Conservation (phyloP, 2,797 vertebrate genomes). For the Rhinophrynus dorsalis region DNA sequence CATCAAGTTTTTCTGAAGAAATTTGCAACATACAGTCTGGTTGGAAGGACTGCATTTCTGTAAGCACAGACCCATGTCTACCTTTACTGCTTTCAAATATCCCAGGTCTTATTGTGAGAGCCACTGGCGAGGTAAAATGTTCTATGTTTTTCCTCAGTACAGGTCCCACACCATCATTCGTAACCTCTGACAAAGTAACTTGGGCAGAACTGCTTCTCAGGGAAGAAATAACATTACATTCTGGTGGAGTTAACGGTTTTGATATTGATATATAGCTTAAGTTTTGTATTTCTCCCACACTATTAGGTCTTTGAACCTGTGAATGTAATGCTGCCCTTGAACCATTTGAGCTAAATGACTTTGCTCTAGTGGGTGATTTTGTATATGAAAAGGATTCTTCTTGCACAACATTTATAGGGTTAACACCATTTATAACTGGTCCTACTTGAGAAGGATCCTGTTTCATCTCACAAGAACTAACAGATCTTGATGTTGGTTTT, state of each 20-base stretch:
- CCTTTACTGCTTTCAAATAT: not conserved
- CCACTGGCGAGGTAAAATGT: not conserved
- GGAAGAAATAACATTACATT: not conserved
- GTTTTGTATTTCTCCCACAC: not conserved
- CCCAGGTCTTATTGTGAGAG: not conserved
- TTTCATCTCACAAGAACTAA: not conserved
- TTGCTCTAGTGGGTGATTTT: not conserved
- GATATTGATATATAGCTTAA: slow-evolving; percentile 42
- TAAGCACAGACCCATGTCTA: not conserved
- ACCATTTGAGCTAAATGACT: not conserved
- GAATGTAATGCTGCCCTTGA: slow-evolving; percentile 6
- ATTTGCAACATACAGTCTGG: too few relatives aligned
- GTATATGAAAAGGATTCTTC: not conserved
- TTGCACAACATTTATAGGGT: not conserved
- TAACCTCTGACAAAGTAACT: not conserved
- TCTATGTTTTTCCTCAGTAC: not conserved
- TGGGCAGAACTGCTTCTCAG: not conserved
- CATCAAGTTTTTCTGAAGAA: too few relatives aligned
- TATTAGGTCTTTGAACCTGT: slow-evolving; percentile 7
- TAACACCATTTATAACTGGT: slow-evolving; percentile 36
- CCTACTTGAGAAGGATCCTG: slow-evolving; percentile 25
- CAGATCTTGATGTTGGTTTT: not conserved
- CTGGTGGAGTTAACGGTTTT: slow-evolving; percentile 24
- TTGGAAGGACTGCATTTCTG: too few relatives aligned
- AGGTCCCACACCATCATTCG: not conserved